Evolutionary conservation across 2,113 vertebrate genomes (phyloP).

Genomic region (Acrocephalus kingi): DNA sequence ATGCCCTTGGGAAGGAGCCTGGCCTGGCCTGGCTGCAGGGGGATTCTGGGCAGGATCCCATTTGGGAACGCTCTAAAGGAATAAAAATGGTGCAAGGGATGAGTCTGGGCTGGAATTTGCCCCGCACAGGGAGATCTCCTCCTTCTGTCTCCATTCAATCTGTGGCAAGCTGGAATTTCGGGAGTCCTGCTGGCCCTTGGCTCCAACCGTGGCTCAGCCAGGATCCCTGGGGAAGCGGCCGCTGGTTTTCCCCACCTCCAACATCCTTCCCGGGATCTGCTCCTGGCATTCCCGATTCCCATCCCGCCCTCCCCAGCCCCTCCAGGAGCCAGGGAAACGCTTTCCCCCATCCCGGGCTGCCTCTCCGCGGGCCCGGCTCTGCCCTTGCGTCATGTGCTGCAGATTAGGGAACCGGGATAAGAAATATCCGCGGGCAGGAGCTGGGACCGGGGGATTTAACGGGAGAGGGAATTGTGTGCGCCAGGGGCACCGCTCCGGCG

Average conservation of each 20-base stretch:
- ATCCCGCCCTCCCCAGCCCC: fast-evolving
- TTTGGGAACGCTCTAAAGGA: neutral
- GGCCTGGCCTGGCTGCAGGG: neutral
- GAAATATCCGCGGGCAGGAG: neutral
- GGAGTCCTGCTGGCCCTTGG: neutral
- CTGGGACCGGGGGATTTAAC: neutral
- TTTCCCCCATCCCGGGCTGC: neutral
- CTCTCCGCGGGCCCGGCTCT: neutral
- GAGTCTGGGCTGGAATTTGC: neutral
- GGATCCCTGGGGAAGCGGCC: neutral
- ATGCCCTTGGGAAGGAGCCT: neutral
- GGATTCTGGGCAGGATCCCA: neutral
- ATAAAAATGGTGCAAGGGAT: neutral
- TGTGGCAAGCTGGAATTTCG: neutral
- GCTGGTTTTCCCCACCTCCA: neutral
- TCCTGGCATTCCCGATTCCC: neutral
- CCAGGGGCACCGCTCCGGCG: fast-evolving
- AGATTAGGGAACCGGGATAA: neutral
- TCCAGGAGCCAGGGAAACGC: neutral
- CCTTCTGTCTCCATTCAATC: neutral
- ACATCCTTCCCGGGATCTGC: neutral
- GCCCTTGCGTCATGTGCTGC: neutral
- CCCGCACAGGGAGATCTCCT: fast-evolving
- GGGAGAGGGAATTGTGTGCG: neutral
- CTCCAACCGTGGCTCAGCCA: neutral